Percentiles rank a stretch among this genome's conserved stretches.
phyloP scores from a whole-genome alignment of 2,888 invertebrate genomes.

The Dynastes maya region DNA sequence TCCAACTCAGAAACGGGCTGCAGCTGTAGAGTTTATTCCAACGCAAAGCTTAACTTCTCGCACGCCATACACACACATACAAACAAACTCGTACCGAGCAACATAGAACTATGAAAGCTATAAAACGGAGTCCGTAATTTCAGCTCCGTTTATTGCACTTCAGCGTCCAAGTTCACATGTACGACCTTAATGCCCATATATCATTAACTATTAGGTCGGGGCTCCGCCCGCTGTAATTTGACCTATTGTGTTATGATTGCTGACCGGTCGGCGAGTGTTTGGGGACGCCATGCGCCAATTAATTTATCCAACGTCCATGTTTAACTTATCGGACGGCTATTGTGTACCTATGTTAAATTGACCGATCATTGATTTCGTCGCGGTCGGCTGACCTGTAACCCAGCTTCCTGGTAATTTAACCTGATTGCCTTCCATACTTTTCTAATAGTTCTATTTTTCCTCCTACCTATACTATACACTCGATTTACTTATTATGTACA shows the following conservation, averaged over 20 bases:
- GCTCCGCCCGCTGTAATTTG: constrained; percentile 58
- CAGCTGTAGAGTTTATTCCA: constrained; percentile 37
- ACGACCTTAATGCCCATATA: constrained; percentile 54
- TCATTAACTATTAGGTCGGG: constrained; percentile 59
- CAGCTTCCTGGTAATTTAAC: constrained; percentile 41
- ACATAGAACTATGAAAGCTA: constrained; percentile 35
- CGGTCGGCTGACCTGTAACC: constrained; percentile 53
- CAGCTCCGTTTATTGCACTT: constrained; percentile 57
- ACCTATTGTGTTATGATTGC: constrained; percentile 56
- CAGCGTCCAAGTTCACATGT: constrained; percentile 54
- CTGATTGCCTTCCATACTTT: constrained; percentile 44
- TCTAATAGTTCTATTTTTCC: constrained; percentile 40
- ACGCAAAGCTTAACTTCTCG: constrained; percentile 19
- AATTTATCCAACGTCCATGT: constrained; percentile 55
- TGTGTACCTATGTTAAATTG: constrained; percentile 55
- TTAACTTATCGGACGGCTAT: constrained; percentile 53
- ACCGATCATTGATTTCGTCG: constrained; percentile 57
- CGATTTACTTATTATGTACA: constrained; percentile 18
- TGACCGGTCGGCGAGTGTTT: constrained; percentile 50
- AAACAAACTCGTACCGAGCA: constrained; percentile 13
- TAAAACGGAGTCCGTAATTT: constrained; percentile 52
- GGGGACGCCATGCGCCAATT: constrained; percentile 53
- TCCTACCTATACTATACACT: constrained; percentile 2
- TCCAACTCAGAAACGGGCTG: constrained; percentile 31
- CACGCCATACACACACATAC: background rate